Percentiles rank a stretch among this genome's conserved stretches.
Evolutionary conservation across 2,888 invertebrate species (phyloP).

Genomic region (Machimus rusticus): DNA sequence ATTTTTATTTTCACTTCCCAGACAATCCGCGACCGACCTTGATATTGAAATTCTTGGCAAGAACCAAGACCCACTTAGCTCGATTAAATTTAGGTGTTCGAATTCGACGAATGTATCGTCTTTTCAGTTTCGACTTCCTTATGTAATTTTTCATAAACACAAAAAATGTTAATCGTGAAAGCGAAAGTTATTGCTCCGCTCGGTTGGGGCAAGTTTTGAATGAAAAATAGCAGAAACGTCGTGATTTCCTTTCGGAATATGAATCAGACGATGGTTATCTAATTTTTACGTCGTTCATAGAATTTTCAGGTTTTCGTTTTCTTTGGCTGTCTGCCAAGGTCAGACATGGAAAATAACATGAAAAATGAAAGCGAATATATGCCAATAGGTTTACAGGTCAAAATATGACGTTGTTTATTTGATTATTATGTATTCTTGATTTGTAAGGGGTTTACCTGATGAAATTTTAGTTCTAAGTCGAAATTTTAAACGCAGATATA

Average conservation of each 20-base stretch:
- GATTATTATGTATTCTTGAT: not conserved
- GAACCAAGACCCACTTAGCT: not conserved
- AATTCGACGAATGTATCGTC: not conserved
- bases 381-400: not conserved
- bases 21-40: not conserved
- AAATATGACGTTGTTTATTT: not conserved
- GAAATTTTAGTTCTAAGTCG: not conserved
- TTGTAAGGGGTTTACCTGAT: not conserved
- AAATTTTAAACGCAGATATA: not conserved
- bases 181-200: conserved; percentile 6
- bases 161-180: conserved; percentile 10
- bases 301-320: conserved; percentile 15
- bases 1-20: not conserved
- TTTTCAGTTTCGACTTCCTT: not conserved
- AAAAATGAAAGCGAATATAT: not conserved
- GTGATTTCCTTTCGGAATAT: not conserved
- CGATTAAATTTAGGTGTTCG: not conserved
- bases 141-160: not conserved
- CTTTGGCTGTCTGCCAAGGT: not conserved
- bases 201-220: not conserved
- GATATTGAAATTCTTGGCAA: conserved; percentile 23
- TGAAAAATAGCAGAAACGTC: not conserved
- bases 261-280: conserved; percentile 3
- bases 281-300: not conserved
- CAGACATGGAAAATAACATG: not conserved